Base-by-base conservation (phyloP, 2,113 vertebrate genomes). In the Caranx melampygus region DNA sequence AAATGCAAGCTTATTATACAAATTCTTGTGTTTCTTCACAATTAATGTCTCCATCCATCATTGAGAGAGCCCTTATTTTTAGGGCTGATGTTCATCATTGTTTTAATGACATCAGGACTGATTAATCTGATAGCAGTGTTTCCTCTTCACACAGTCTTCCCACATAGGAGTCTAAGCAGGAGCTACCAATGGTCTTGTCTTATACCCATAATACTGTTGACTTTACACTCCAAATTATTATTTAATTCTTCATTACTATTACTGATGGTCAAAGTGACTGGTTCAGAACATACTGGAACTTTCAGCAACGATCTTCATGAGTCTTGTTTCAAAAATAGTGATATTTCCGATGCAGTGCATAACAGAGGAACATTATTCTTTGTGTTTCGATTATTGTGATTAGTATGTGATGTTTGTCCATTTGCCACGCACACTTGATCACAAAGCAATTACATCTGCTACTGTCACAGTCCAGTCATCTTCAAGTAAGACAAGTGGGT, bases 121-220 rank as follows among this genome's bases (percentile, higher is more conserved):
- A 77, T 62, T 52, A 42, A 72, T 40, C 60, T 52, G 26, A 69
- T 49, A 57, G 8, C 10, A 44, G 42, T 55, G 3, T 3, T 63
- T 79, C 1, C 3, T 62, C 18, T 55, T 70, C 5, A 35, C 13
- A 35, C 42, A 21, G 3, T 47, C 2, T 11, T 40, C 20, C 34
- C 13, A 61, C 14, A 47, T 47, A 18, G 7, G 7, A 9, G 7
- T 51, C 12, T 3, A 16, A 6, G 2, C 2, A 11, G 35, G 62
- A 63, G 37, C 7, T 26, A 33, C 44, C 10, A 12, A 3, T 14
- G 31, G 12, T 51, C 18, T n/a, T 51, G 49, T 16, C 7, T 34
- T 15, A 26, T 15, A 14, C 5, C 18, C 49, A 51, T 51, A 8
- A n/a, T 51, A 51, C 18, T 51, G 15, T n/a, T 51, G 16, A 20